A percentile compares a stretch with the other conserved stretches of the same genome.
These are phyloP conservation scores for Xanthorhoe designata DNA, from an alignment of 2,888 invertebrate genomes.

Conservation along the genomic window DNA sequence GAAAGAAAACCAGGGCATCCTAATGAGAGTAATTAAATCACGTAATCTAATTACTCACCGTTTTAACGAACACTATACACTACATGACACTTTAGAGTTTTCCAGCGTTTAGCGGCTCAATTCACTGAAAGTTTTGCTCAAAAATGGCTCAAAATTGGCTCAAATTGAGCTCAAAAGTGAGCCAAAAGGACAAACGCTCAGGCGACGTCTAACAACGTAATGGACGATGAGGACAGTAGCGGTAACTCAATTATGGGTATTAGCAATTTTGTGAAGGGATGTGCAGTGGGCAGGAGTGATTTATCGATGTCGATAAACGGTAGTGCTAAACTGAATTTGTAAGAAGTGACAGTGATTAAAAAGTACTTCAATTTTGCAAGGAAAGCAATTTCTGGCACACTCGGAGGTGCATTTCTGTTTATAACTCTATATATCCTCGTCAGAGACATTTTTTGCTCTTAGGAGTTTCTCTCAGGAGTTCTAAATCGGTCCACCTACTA, in stretches of 20 bases:
- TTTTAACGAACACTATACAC: constrained; percentile 3
- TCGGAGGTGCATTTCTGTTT: no score
- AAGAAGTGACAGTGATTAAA: no score
- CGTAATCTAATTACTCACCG: constrained; percentile 31
- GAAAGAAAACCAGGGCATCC: constrained; percentile 27
- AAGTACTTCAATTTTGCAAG: no score
- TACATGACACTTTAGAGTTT: constrained; percentile 27
- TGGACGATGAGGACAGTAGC: constrained; percentile 74
- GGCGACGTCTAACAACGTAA: constrained; percentile 61
- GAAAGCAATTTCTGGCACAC: no score
- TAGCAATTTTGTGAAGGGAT: constrained; percentile 78
- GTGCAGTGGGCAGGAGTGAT: constrained; percentile 41
- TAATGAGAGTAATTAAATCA: constrained; percentile 26
- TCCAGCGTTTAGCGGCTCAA: constrained; percentile 24
- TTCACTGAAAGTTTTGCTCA: constrained; percentile 31
- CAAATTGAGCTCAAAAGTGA: constrained; percentile 7
- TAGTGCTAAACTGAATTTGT: no score
- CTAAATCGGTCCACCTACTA: no score
- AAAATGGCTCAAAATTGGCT: constrained; percentile 11
- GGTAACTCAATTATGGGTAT: constrained; percentile 84
- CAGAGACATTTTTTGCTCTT: no score
- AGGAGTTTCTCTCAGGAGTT: no score
- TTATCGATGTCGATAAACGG: constrained; percentile 48
- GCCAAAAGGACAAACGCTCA: constrained; percentile 44
- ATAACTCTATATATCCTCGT: no score